Evolutionary conservation across 2,888 invertebrate species (phyloP), one percentile per base, ranked within the genome.

Genomic region (Crioceris asparagi): DNA sequence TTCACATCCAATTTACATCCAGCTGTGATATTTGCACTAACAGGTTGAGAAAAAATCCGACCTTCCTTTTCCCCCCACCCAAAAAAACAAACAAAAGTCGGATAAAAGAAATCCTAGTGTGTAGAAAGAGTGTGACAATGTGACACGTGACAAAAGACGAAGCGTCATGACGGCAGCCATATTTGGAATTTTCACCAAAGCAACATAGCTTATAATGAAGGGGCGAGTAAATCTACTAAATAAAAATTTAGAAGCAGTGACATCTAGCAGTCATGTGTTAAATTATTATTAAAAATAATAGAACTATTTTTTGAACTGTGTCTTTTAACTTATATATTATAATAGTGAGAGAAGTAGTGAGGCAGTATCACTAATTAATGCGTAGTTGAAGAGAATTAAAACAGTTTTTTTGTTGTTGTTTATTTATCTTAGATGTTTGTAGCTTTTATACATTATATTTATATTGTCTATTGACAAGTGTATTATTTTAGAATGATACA

Each of bases 201-300:
- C n/a, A n/a, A n/a, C n/a, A n/a, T n/a, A n/a, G n/a, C n/a, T n/a
- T 6, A 25, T 50, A 55, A 54, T 53, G 55, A 56, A 63, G 61
- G 64, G 65, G 65, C 64, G 65, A 65, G 65, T 65, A 65, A 64
- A 56, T 48, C 54, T 52, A 58, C 54, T 56, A n/a, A n/a, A n/a
- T n/a, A n/a, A n/a, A 56, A 54, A 55, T 47, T 40, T 53, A 56
- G 56, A 53, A 48, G 47, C 50, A 53, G 54, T 50, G 52, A 55
- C 55, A 57, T 31, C 45, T 54, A 56, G 57, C 50, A 60, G 59
- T 60, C 57, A 56, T 59, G 59, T 60, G 59, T 54, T 58, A 44
- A 46, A n/a, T n/a, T n/a, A 39, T 44, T 46, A 41, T 39, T 38
- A 43, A 40, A 40, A 39, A n/a, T n/a, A 38, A 42, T 51, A 50